Conservation (phyloP, 2,113 vertebrate genomes). For the Gavialis gangeticus region DNA sequence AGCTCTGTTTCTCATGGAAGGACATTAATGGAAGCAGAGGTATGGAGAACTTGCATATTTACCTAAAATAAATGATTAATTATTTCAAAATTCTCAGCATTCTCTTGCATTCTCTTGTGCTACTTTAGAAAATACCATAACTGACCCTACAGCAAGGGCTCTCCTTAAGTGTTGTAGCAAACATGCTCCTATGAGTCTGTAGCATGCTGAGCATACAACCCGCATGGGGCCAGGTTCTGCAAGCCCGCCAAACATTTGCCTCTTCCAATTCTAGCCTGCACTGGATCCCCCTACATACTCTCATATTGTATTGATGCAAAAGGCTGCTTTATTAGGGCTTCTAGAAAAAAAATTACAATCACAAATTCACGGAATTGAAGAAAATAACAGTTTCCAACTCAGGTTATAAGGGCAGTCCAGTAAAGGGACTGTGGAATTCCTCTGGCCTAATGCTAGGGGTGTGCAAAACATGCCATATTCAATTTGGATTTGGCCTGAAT, state of each 20-base stretch:
- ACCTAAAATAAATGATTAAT: slow-evolving; percentile 15
- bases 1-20: slow-evolving; percentile 49
- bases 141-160: not conserved
- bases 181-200: not conserved
- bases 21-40: slow-evolving; percentile 4
- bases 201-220: accelerated
- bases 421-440: not conserved
- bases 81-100: not conserved
- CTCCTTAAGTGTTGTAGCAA: not conserved
- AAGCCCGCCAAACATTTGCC: not conserved
- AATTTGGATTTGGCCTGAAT: too few relatives aligned
- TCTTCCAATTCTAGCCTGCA: not conserved
- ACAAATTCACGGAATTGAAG: not conserved
- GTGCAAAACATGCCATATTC: too few relatives aligned
- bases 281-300: not conserved
- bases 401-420: not conserved
- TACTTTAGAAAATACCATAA: not conserved
- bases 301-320: not conserved
- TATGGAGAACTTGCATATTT: not conserved
- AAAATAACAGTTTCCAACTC: not conserved
- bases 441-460: not conserved
- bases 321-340: not conserved
- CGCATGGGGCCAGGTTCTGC: not conserved
- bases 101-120: not conserved
- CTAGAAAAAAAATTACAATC: not conserved